Percentiles rank a stretch among this genome's conserved stretches.
These are phyloP conservation scores for Imbricaverruca yamaguchii DNA, from an alignment of 2,888 invertebrate species.

Conservation along the genomic window DNA sequence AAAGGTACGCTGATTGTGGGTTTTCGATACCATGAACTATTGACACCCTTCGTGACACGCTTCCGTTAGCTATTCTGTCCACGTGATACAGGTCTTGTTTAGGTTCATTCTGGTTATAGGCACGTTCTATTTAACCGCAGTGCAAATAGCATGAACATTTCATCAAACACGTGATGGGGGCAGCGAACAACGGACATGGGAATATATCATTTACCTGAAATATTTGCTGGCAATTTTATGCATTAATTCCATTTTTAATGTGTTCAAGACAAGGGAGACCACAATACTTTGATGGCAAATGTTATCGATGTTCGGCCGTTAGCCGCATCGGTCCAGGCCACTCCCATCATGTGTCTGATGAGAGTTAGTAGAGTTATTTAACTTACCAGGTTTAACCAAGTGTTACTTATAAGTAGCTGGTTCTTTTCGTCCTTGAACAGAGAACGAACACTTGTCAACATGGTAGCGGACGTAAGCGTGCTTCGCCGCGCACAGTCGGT, in stretches of 20 bases:
- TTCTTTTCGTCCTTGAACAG: conserved; percentile 82
- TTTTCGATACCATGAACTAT: no score
- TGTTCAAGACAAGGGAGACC: no score
- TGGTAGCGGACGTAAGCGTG: background rate
- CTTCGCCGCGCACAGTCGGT: background rate
- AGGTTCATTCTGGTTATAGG: background rate
- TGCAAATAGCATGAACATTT: background rate
- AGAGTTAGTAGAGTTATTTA: background rate
- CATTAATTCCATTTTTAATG: no score
- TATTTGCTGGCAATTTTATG: no score
- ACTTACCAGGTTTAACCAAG: conserved; percentile 93
- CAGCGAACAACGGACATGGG: background rate
- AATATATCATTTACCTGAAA: no score
- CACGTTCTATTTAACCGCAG: background rate
- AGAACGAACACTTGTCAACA: background rate
- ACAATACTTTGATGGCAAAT: no score
- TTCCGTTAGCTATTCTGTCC: background rate
- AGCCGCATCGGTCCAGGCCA: background rate
- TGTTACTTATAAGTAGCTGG: conserved; percentile 89
- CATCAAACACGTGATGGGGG: background rate
- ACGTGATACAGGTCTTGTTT: background rate
- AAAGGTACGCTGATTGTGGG: no score
- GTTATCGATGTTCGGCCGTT: no score
- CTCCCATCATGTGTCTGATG: background rate
- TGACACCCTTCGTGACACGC: no score